phyloP scores from a whole-genome alignment of 2,888 invertebrate species.

The Aquatica leii region DNA sequence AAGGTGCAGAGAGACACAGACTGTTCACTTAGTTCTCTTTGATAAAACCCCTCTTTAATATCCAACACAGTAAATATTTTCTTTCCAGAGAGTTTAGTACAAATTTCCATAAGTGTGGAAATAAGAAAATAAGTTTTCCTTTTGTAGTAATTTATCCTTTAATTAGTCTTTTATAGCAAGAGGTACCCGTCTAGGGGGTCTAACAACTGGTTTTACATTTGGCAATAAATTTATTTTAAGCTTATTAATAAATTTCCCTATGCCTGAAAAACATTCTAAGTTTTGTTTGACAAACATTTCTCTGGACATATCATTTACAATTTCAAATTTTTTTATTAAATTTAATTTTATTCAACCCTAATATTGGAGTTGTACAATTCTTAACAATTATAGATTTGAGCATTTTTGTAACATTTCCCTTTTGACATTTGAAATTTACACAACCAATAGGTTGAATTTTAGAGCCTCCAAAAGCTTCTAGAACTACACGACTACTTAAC shows the following conservation, averaged over 20 bases:
- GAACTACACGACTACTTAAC: too few species aligned
- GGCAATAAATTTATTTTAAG: slow-evolving; percentile 1
- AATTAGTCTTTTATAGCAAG: too few species aligned
- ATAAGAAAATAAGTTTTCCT: too few species aligned
- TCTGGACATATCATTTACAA: not conserved
- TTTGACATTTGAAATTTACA: slow-evolving; percentile 2
- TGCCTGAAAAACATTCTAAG: not conserved
- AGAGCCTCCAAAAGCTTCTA: slow-evolving; percentile 1
- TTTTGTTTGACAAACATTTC: slow-evolving; percentile 5
- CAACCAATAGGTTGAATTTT: slow-evolving; percentile 4
- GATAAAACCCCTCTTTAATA: slow-evolving; percentile 24
- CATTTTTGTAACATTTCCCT: slow-evolving; percentile 3
- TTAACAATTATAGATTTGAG: not conserved
- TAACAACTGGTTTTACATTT: slow-evolving; percentile 4
- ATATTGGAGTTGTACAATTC: not conserved
- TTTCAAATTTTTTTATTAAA: slow-evolving; percentile 1
- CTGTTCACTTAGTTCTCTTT: slow-evolving; percentile 3
- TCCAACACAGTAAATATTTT: slow-evolving; percentile 22
- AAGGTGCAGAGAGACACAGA: slow-evolving; percentile 38
- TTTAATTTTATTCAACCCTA: not conserved
- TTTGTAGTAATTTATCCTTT: slow-evolving; percentile 1
- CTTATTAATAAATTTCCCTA: not conserved
- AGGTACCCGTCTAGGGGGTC: slow-evolving; percentile 2
- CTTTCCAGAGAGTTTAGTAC: too few species aligned
- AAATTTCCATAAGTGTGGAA: too few species aligned